phyloP scores from a whole-genome alignment of 1,140 invertebrate genomes.

The Zelostemma sp. region DNA sequence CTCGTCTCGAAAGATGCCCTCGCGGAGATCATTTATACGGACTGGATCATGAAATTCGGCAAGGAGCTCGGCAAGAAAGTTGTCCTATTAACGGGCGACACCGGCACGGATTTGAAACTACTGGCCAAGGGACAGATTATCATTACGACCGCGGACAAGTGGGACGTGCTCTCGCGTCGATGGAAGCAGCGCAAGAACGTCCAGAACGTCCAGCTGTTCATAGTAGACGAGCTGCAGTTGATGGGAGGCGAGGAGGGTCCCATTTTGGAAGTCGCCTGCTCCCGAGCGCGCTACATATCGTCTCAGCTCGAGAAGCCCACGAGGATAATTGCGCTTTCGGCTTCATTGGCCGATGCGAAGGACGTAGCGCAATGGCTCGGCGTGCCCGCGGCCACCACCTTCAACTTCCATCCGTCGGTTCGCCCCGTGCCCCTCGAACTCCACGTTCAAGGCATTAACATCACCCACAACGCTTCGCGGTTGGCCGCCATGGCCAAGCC shows the following conservation, averaged over 20 bases:
- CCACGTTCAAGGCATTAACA: slow-evolving; percentile 94
- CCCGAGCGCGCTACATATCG: slow-evolving; percentile 96
- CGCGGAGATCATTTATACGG: slow-evolving; percentile 90
- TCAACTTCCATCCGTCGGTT: slow-evolving; percentile 99
- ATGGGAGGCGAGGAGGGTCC: slow-evolving; percentile 92
- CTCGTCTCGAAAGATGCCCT: slow-evolving; percentile 92
- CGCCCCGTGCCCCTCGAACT: slow-evolving; percentile 94
- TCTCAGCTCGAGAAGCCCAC: slow-evolving; percentile 95
- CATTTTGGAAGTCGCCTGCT: slow-evolving; percentile 97
- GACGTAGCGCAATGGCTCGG: slow-evolving; percentile 98
- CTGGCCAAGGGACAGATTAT: slow-evolving; percentile 94
- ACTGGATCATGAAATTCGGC: slow-evolving; percentile 93
- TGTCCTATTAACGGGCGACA: slow-evolving; percentile 97
- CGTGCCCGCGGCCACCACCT: slow-evolving; percentile 91
- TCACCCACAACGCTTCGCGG: slow-evolving; percentile 96
- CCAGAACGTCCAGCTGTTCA: slow-evolving; percentile 96
- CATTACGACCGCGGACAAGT: slow-evolving; percentile 97
- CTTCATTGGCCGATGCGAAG: slow-evolving; percentile 94
- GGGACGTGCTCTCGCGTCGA: slow-evolving; percentile 97
- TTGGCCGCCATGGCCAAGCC: slow-evolving; percentile 98
- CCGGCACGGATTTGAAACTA: slow-evolving; percentile 95
- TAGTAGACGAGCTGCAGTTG: slow-evolving; percentile 97
- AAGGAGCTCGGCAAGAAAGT: slow-evolving; percentile 86
- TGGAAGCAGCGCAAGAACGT: slow-evolving; percentile 99
- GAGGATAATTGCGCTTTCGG: slow-evolving; percentile 94